phyloP scores from a whole-genome alignment of 2,888 invertebrate genomes.

The Tenthredo distinguenda region DNA sequence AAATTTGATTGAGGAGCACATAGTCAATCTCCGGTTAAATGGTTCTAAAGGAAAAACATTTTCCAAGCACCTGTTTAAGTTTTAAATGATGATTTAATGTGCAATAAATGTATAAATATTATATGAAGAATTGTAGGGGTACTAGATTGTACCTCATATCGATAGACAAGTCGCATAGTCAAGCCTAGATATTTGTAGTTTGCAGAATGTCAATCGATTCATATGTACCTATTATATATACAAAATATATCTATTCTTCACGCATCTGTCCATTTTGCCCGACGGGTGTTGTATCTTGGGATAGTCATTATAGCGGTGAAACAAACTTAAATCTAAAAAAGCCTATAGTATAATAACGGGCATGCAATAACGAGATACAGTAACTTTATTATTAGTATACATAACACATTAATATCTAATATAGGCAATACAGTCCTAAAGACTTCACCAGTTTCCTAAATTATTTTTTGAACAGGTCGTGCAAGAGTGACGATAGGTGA shows the following conservation, averaged over 20 bases:
- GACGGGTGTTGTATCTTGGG: not conserved
- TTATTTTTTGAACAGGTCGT: not conserved
- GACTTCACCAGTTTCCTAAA: constrained; percentile 1
- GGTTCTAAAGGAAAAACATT: constrained; percentile 17
- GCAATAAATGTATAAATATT: constrained; percentile 49
- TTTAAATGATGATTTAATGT: constrained; percentile 33
- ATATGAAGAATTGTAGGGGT: not conserved
- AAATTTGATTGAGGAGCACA: constrained; percentile 51
- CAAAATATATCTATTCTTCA: constrained; percentile 22
- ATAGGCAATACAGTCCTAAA: not conserved
- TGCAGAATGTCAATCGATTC: constrained; percentile 28
- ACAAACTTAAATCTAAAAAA: constrained; percentile 22
- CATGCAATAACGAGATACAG: constrained; percentile 31
- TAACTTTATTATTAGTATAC: constrained; percentile 28
- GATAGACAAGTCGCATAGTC: constrained; percentile 38
- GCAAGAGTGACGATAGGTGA: not conserved
- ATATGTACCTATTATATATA: constrained; percentile 11
- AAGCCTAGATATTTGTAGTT: constrained; percentile 46
- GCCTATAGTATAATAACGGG: constrained; percentile 6
- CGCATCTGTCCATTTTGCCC: constrained; percentile 13
- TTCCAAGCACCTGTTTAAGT: constrained; percentile 42
- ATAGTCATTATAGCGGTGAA: constrained; percentile 34
- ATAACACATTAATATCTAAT: constrained; percentile 7
- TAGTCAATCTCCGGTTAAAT: constrained; percentile 41
- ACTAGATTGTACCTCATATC: constrained; percentile 1